phyloP scores from a whole-genome alignment of 2,797 vertebrate species.

The Cirrhinus mrigala region DNA sequence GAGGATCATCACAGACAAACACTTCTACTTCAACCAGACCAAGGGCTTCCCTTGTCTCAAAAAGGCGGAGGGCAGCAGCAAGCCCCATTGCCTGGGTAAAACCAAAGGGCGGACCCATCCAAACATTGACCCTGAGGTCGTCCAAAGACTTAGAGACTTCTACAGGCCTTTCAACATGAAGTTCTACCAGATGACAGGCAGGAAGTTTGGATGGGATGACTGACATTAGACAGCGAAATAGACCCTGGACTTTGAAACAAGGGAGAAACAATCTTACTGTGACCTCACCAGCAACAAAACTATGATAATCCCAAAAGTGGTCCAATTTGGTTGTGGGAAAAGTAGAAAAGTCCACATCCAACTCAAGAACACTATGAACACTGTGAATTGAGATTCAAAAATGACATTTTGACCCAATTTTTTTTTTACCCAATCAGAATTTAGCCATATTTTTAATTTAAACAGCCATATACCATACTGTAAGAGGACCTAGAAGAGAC shows the following conservation, averaged over 20 bases:
- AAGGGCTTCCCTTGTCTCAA: constrained; percentile 87
- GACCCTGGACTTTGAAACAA: not conserved
- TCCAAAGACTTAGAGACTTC: constrained; percentile 82
- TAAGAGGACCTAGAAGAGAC: not conserved
- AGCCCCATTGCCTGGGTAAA: constrained; percentile 65
- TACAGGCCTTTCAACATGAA: constrained; percentile 86
- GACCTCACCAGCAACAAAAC: constrained; percentile 40
- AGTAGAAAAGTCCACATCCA: not conserved
- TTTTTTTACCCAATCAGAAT: not conserved
- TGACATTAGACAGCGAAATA: not conserved
- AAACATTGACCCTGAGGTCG: constrained; percentile 81
- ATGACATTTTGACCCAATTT: not conserved
- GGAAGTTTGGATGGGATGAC: constrained; percentile 81
- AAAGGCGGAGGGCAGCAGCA: constrained; percentile 86
- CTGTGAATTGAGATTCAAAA: not conserved
- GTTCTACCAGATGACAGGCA: constrained; percentile 86
- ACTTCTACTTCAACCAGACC: constrained; percentile 90
- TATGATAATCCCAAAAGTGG: not conserved
- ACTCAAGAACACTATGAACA: not conserved
- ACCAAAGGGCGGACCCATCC: constrained; percentile 79
- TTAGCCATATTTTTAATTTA: not conserved
- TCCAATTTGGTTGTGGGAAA: not conserved
- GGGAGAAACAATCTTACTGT: not conserved
- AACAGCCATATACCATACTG: not conserved
- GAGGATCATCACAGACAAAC: constrained; percentile 88